Base-by-base conservation (phyloP, 2,113 vertebrate genomes). In the Notiomystis cincta region DNA sequence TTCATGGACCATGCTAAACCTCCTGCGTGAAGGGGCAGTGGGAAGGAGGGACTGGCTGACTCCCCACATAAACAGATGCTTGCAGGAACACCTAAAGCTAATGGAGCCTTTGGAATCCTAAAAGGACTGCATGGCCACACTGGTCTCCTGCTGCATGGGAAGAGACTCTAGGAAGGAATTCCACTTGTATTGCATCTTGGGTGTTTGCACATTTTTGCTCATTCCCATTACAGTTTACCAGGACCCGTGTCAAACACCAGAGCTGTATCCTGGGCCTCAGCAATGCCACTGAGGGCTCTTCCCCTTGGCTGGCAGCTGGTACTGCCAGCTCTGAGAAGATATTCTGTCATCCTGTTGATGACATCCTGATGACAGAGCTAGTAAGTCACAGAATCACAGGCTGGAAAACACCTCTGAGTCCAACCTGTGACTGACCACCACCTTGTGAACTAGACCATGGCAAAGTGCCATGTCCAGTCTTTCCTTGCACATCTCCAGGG, bases 1-100 rank as follows among this genome's bases (percentile, higher is more conserved):
- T 33, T 57, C 54, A 10, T 1, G 4, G 4, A 5, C 33, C 0
- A 0, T 2, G 0, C 27, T 30, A 64, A 58, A 42, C 23, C 51
- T 33, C 31, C 37, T 28, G 24, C 0, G 0, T 7, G 35, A 58
- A 35, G 47, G 24, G 44, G 20, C 42, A 42, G 4, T 11, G 37
- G n/a, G 23, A 56, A 70, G n/a, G 27, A 33, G 51, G 42, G 3
- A 23, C 37, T 27, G 4, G 4, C 48, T 6, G 1, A 15, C 3
- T 28, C 77, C 58, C 40, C 40, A 11, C 14, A 5, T 9, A 14
- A 33, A 17, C 8, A 40, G 47, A 9, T 3, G 11, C 37, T 35
- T 10, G 21, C 42, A 64, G 40, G 37, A 57, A 15, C 56, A 14
- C 28, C 10, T 57, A 3, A 48, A 15, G 6, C 53, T 62, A 47